Base-by-base conservation (phyloP, 2,888 invertebrate genomes). In the Chrysolina haemoptera region DNA sequence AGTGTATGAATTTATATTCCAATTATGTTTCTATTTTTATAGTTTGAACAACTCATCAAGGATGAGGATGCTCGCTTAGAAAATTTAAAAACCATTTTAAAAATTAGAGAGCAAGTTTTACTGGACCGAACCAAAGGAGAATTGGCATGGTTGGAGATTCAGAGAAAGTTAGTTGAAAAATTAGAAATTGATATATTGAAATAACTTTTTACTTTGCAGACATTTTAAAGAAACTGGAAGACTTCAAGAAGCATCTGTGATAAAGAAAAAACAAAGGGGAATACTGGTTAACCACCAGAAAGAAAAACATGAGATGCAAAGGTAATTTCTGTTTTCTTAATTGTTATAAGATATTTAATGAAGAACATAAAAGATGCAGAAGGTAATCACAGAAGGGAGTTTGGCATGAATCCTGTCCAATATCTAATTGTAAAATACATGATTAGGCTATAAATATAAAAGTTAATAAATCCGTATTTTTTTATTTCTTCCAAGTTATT, bases 261-360 rank as follows among this genome's bases (percentile, higher is more conserved):
- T 94, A 35, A 92, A 91, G 80, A 93, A 93, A 84, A 92, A 92
- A 78, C 93, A 94, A 84, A 87, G 93, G 73, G 93, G 91, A 0
- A 87, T 94, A 71, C 85, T 94, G 71, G 84, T 93, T 73, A 91
- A 91, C 84, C 89, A 93, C 76, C 91, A 93, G 81, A 91, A 92
- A 82, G 93, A 94, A 83, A 90, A 92, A 81, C 91, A 92, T 76
- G 93, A 93, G 85, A 92, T 94, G 86, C 90, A 91, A 85, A 90
- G 90, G 91, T 91, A 82, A 83, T 74, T 76, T 62, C 68, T 65
- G 1, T 64, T 35, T 35, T 35, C 4, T 35, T 35, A 0, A 35
- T 35, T 27, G 5, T 27, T 1, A 35, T 35, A 35, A 35, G 3
- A 6, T 3, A 3, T 0, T 35, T 8, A 35, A 3, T 27, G 27